Base-by-base conservation (phyloP, 2,888 invertebrate species). In the Chirona hameri region DNA sequence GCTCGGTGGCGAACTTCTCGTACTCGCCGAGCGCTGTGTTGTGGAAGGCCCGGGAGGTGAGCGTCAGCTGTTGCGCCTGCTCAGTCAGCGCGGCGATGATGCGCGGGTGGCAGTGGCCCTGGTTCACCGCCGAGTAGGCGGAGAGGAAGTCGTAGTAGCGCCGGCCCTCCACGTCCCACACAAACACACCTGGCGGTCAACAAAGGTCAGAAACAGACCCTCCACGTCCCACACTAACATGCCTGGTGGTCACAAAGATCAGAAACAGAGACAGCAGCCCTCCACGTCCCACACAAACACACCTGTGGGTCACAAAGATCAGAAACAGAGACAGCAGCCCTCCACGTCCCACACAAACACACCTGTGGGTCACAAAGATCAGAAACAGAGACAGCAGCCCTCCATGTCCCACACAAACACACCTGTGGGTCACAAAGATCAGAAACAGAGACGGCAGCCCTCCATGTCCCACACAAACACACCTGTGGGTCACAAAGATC, bases 121-220 rank as follows among this genome's bases (percentile, higher is more conserved):
- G 98, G 89, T 98, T 98, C 27, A 98, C 94, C 0, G 98, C 97
- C 15, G 97, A 97, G 88, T 97, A 98, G 1, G 91, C 91, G 84
- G 90, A 90, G 81, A 91, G 88, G 86, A 90, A 91, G 86, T 91
- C 91, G 85, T n/a, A 96, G 88, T 98, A 98, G 84, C 91, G 91
- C 87, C 93, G 94, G 14, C 96, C 97, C 87, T 98, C 97, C 21
- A 96, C 93, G 87, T 98, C 98, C 96, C 97, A 98, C 84, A 98
- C 93, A 87, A 91, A 93, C 14, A 95, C 92, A 83, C 98, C 96
- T 65, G 65, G 9, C 4, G 27, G 27, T 10, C 39, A 39, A 7
- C 39, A 7, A 39, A 39, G 39, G 39, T 39, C 39, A 39, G 39
- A 39, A 39, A 39, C 39, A 39, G 94, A 15, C 96, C 97, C 87